These are phyloP conservation scores for Tychaedon coryphoeus DNA, from an alignment of 2,113 vertebrate species.

Conservation along the genomic window DNA sequence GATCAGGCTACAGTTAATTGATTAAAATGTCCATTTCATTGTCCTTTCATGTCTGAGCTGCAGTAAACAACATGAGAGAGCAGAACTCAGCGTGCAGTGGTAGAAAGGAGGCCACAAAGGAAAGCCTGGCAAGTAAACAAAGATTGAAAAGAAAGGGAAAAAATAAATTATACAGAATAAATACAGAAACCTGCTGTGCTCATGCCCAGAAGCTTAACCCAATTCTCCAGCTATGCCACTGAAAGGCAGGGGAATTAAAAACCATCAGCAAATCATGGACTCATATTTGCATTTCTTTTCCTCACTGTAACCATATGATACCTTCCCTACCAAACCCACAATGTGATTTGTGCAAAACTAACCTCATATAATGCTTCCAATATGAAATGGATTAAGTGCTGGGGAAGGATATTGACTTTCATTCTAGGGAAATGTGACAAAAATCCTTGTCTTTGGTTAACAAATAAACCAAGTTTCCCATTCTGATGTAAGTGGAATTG, in stretches of 20 bases:
- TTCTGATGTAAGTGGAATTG: neutral
- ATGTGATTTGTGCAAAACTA: conserved; percentile 22
- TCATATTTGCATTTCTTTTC: conserved; percentile 21
- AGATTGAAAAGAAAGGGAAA: conserved; percentile 13
- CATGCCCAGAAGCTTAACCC: conserved; percentile 28
- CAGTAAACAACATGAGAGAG: conserved; percentile 10
- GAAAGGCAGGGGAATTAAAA: conserved; percentile 2
- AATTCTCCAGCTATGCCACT: neutral
- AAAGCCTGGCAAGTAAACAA: conserved; percentile 44
- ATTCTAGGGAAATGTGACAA: neutral
- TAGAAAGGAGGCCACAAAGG: neutral
- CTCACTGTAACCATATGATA: neutral
- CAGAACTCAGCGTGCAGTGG: neutral
- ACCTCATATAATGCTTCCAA: neutral
- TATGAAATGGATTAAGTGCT: neutral
- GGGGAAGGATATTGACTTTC: neutral
- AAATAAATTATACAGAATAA: conserved; percentile 17
- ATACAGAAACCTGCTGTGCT: conserved; percentile 11
- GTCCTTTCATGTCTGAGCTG: conserved; percentile 25
- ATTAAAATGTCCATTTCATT: conserved; percentile 27
- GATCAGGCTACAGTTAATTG: conserved; percentile 48
- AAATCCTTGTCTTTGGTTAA: neutral
- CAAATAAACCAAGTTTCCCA: neutral
- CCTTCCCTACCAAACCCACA: neutral
- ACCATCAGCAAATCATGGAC: neutral